A percentile compares a stretch with the other conserved stretches of the same genome.
Evolutionary conservation across 2,113 vertebrate species (phyloP).

Genomic region (Pterocles gutturalis): DNA sequence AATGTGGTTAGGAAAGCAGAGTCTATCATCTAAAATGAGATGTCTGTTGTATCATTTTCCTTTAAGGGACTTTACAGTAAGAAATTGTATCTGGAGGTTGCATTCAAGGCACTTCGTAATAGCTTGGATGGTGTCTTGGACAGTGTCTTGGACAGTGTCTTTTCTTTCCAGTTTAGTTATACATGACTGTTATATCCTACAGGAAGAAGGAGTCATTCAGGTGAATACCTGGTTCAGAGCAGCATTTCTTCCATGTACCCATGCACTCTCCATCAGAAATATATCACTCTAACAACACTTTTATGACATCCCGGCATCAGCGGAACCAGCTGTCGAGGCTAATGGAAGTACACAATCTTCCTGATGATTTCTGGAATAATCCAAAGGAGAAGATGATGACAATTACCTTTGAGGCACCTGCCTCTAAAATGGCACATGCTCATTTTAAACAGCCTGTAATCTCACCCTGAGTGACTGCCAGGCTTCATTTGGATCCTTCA

Average conservation of each 20-base stretch:
- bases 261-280: constrained; percentile 33
- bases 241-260: background rate
- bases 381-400: constrained; percentile 65
- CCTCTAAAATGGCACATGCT: constrained; percentile 68
- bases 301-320: constrained; percentile 32
- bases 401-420: constrained; percentile 71
- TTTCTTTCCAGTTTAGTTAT: constrained; percentile 43
- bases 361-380: constrained; percentile 73
- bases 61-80: background rate
- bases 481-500: constrained; percentile 69
- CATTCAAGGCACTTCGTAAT: background rate
- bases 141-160: background rate
- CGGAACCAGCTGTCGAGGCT: constrained; percentile 57
- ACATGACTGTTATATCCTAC: background rate
- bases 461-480: constrained; percentile 69
- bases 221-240: constrained; percentile 21
- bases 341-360: constrained; percentile 69
- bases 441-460: constrained; percentile 64
- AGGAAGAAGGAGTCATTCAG: constrained; percentile 13
- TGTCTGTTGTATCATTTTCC: background rate
- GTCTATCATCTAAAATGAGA: background rate
- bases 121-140: background rate
- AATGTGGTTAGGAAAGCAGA: background rate
- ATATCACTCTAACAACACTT: constrained; percentile 37
- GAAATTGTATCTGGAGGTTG: background rate